A percentile compares a stretch with the other conserved stretches of the same genome.
phyloP scores from a whole-genome alignment of 2,888 invertebrate species.

The Oasisia sp. region DNA sequence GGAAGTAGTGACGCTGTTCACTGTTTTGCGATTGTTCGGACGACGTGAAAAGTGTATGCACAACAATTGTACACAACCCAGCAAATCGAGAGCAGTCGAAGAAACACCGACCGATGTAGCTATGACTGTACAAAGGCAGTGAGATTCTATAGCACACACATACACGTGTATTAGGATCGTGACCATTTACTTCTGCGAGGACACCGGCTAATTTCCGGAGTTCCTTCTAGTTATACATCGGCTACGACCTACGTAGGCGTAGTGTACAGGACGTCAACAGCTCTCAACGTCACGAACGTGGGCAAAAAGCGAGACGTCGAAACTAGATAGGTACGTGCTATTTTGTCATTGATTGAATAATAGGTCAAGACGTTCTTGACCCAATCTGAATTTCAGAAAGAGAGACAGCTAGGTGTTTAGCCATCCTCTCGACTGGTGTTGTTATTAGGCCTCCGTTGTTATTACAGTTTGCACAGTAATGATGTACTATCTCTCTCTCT shows the following conservation, averaged over 20 bases:
- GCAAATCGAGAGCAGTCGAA: background rate
- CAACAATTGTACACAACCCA: no score
- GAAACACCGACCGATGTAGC: background rate
- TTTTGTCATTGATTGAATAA: no score
- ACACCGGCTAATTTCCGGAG: background rate
- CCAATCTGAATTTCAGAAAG: no score
- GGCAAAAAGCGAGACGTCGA: background rate
- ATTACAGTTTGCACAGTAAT: no score
- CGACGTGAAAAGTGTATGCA: background rate
- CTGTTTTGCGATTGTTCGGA: background rate
- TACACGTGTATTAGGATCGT: no score
- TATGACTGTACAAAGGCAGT: no score
- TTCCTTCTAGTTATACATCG: background rate
- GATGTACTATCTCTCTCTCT: no score
- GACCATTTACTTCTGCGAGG: background rate
- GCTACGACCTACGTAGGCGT: background rate
- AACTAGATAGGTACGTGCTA: background rate
- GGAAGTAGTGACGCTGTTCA: background rate
- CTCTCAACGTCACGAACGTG: background rate
- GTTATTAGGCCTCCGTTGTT: no score
- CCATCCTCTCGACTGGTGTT: no score
- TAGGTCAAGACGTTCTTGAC: no score
- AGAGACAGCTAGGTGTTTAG: no score
- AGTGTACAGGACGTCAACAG: background rate
- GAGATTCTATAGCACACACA: no score